phyloP scores from a whole-genome alignment of 2,888 invertebrate genomes.

The Tetropium fuscum region DNA sequence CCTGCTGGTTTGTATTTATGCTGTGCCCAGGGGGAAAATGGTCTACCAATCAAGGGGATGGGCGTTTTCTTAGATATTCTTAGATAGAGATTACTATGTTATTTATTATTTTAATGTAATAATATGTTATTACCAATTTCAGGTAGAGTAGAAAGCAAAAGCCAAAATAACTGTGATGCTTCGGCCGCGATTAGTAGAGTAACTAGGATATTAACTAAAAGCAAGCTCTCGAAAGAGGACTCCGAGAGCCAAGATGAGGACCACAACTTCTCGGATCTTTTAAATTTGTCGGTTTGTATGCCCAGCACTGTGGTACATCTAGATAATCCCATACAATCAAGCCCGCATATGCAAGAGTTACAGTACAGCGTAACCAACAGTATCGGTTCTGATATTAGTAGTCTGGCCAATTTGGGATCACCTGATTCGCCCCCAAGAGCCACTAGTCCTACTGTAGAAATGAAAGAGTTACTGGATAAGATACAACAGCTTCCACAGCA shows the following conservation, averaged over 20 bases:
- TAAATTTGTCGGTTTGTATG: constrained; percentile 62
- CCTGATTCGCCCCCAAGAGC: constrained; percentile 83
- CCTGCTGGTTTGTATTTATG: no score
- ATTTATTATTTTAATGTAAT: no score
- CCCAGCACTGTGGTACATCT: constrained; percentile 54
- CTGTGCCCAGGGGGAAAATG: no score
- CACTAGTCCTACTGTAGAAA: constrained; percentile 84
- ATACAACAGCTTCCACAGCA: constrained; percentile 76
- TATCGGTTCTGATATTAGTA: constrained; percentile 73
- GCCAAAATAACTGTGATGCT: constrained; percentile 54
- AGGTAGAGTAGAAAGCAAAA: constrained; percentile 47
- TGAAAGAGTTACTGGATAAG: constrained; percentile 79
- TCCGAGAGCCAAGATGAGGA: constrained; percentile 54
- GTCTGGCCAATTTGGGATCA: constrained; percentile 75
- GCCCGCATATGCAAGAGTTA: constrained; percentile 52
- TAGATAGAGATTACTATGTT: no score
- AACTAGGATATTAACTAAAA: constrained; percentile 43
- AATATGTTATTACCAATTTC: constrained; percentile 17
- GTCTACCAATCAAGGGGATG: no score
- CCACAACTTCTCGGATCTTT: constrained; percentile 62
- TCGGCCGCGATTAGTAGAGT: constrained; percentile 40
- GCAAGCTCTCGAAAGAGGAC: constrained; percentile 42
- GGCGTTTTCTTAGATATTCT: no score
- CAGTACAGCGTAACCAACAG: constrained; percentile 63
- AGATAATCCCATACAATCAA: constrained; percentile 53